These are phyloP conservation scores for Cepaea hortensis DNA, from an alignment of 2,888 invertebrate species.

Conservation along the genomic window DNA sequence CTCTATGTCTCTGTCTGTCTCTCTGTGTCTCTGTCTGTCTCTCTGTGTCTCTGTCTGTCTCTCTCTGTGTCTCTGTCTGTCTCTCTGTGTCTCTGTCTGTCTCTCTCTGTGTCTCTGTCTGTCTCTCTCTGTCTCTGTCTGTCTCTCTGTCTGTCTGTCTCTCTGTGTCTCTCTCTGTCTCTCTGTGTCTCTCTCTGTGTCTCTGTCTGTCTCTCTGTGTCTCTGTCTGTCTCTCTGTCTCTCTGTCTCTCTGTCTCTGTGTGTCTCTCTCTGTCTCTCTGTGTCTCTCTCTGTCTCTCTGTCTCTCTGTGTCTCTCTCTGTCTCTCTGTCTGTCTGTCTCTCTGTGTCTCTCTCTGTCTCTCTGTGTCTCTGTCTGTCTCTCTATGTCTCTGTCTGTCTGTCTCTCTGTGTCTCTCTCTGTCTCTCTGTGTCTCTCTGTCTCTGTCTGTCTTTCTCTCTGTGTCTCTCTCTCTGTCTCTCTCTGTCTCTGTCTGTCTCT, in stretches of 20 bases:
- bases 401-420: neutral
- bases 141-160: neutral
- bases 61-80: no score
- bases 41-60: neutral
- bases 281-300: neutral
- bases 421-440: no score
- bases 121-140: neutral
- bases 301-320: neutral
- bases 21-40: neutral
- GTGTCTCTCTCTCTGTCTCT: neutral
- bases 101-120: no score
- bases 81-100: no score
- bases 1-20: no score
- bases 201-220: neutral
- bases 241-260: no score
- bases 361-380: neutral
- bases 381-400: neutral
- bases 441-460: no score
- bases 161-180: neutral
- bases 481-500: neutral
- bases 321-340: no score
- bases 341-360: neutral
- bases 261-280: neutral
- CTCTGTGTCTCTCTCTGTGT: neutral
- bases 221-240: neutral